phyloP scores from a whole-genome alignment of 2,888 invertebrate species.

The Volucella inflata region DNA sequence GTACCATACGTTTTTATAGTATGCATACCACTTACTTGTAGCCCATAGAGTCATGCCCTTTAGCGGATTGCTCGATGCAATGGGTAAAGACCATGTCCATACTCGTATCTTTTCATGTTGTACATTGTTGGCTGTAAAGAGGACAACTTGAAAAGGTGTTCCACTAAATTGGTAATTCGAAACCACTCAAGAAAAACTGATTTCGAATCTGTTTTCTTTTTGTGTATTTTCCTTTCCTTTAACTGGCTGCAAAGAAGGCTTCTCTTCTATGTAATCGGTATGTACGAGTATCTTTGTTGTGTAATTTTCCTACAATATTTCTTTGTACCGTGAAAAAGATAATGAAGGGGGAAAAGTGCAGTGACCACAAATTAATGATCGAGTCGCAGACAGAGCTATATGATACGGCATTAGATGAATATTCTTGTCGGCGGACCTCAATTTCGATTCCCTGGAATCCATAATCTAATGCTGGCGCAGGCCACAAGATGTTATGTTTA shows the following conservation, averaged over 20 bases:
- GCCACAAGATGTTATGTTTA: conserved; percentile 62
- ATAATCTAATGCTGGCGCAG: conserved; percentile 43
- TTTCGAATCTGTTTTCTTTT: conserved; percentile 42
- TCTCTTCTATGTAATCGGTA: no score
- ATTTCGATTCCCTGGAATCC: conserved; percentile 59
- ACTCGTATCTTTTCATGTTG: conserved; percentile 12
- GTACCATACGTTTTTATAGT: conserved; percentile 6
- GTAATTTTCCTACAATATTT: conserved; percentile 46
- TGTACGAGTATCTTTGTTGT: conserved; percentile 32
- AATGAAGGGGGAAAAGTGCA: conserved; percentile 64
- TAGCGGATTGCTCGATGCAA: conserved; percentile 3
- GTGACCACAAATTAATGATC: conserved; percentile 74
- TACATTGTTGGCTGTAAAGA: conserved; percentile 24
- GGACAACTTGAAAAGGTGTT: conserved; percentile 71
- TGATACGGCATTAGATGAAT: conserved; percentile 44
- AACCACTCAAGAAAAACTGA: conserved; percentile 69
- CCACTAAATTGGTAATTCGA: conserved; percentile 72
- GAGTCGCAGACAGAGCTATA: conserved; percentile 48
- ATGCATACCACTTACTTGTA: conserved; percentile 6
- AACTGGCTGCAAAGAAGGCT: not conserved
- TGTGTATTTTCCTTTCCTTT: conserved; percentile 17
- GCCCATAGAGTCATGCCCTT: conserved; percentile 19
- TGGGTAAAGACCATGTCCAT: no score
- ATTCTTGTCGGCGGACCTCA: conserved; percentile 22
- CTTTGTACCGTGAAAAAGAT: conserved; percentile 55